phyloP scores from a whole-genome alignment of 2,888 invertebrate genomes.

The Mythimna lalbum region DNA sequence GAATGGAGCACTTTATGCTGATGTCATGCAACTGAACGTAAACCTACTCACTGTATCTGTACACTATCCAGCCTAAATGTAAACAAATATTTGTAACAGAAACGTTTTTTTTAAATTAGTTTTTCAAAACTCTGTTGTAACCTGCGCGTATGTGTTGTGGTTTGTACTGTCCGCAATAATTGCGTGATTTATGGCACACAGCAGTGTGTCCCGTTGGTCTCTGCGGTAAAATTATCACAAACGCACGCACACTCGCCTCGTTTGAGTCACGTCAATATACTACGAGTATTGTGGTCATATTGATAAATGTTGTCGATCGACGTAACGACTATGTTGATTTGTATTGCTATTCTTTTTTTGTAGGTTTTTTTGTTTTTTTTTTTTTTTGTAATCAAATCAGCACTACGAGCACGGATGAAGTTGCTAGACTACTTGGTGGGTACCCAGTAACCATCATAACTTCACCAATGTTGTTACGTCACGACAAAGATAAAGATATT shows the following conservation, averaged over 20 bases:
- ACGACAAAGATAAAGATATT: too few species aligned
- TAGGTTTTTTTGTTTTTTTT: neutral
- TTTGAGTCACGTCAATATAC: too few species aligned
- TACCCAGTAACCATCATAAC: neutral
- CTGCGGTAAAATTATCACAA: constrained; percentile 1
- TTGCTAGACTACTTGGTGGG: neutral
- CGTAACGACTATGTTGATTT: neutral
- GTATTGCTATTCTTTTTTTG: neutral
- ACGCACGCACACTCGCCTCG: neutral
- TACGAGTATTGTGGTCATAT: neutral
- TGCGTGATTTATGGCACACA: constrained; percentile 8
- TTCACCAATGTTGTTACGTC: neutral
- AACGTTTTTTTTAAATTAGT: neutral
- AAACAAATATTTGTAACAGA: neutral
- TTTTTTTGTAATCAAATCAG: too few species aligned
- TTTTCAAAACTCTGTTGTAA: constrained; percentile 8
- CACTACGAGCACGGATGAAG: too few species aligned
- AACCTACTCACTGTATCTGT: neutral
- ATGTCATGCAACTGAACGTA: neutral
- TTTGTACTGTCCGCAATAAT: neutral
- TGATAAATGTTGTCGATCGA: constrained; percentile 2
- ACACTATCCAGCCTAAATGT: neutral
- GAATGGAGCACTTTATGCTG: constrained; percentile 18
- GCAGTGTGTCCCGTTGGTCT: neutral
- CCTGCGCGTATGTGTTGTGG: constrained; percentile 15